Percentiles rank a stretch among this genome's conserved stretches.
These are phyloP conservation scores for Syngnathus scovelli DNA, from an alignment of 2,113 vertebrate genomes.

Conservation along the genomic window DNA sequence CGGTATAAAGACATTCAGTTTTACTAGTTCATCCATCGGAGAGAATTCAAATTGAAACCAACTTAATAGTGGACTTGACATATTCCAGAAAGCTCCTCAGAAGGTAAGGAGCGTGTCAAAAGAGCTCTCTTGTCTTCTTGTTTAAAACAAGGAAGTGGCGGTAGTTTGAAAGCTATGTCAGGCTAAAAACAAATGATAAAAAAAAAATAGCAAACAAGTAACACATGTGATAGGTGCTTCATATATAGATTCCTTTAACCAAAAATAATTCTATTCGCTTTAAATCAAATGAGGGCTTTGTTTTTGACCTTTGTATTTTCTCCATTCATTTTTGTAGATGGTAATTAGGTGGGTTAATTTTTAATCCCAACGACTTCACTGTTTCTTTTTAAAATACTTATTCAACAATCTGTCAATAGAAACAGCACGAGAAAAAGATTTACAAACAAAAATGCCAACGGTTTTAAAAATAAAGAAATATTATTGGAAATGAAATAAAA, in stretches of 20 bases:
- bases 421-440: too few species aligned
- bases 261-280: neutral
- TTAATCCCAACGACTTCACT: too few species aligned
- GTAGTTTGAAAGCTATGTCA: neutral
- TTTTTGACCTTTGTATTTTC: neutral
- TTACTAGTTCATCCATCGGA: neutral
- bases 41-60: constrained; percentile 17
- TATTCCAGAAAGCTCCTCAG: neutral
- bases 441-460: too few species aligned
- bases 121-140: neutral
- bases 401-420: too few species aligned
- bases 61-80: neutral
- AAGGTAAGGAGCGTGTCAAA: neutral
- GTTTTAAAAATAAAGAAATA: too few species aligned
- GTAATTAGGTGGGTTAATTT: neutral
- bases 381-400: too few species aligned
- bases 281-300: neutral
- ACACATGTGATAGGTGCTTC: constrained; percentile 51
- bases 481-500: neutral
- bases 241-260: neutral
- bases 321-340: neutral
- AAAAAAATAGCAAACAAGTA: constrained; percentile 24
- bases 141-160: constrained; percentile 1
- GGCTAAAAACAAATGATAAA: neutral
- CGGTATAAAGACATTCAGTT: neutral